A percentile compares a stretch with the other conserved stretches of the same genome.
phyloP scores from a whole-genome alignment of 2,888 invertebrate species.

The Philonicus albiceps region DNA sequence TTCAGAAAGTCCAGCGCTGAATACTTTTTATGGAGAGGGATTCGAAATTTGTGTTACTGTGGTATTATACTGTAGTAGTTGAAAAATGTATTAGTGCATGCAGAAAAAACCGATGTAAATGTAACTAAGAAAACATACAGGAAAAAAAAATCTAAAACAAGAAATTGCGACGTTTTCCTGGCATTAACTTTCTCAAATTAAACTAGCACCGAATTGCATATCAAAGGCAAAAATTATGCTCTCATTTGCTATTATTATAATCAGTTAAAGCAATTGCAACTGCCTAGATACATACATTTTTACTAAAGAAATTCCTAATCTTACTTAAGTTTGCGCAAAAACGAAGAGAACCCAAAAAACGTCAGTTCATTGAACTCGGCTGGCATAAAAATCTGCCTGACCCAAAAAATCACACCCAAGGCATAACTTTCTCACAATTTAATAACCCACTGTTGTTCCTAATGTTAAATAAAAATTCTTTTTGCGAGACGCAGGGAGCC shows the following conservation, averaged over 20 bases:
- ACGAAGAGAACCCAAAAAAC: conserved; percentile 1
- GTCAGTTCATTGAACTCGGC: conserved; percentile 2
- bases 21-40: too few relatives aligned
- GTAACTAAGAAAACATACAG: neutral
- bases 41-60: too few relatives aligned
- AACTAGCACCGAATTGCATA: neutral
- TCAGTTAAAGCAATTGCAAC: neutral
- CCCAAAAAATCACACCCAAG: conserved; percentile 36
- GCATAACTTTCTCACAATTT: conserved; percentile 27
- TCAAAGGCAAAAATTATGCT: neutral
- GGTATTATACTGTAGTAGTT: neutral
- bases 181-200: neutral
- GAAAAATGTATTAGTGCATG: neutral
- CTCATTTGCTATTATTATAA: neutral
- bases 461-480: conserved; percentile 32
- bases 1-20: too few relatives aligned
- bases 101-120: neutral
- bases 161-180: neutral
- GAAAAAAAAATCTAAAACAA: neutral
- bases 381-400: conserved; percentile 37
- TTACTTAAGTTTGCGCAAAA: neutral
- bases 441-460: conserved; percentile 39
- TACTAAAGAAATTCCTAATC: neutral
- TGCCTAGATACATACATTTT: neutral
- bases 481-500: neutral